Conservation (phyloP, 2,888 invertebrate species). For the Chymomyza fuscimana region DNA sequence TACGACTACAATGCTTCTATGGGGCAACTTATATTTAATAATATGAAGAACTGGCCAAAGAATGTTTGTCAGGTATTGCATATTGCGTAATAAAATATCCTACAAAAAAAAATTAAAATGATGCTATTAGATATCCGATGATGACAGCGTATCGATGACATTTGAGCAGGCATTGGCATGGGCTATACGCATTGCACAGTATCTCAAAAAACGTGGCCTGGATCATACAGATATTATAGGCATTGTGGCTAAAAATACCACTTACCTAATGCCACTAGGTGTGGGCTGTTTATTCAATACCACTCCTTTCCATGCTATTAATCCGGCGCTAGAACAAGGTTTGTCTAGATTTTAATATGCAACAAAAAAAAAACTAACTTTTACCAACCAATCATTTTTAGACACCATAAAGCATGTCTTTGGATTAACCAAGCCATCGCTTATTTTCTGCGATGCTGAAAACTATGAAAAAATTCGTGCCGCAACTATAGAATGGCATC, state of each 20-base stretch:
- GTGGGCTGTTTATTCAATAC: slow-evolving; percentile 57
- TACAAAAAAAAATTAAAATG: background rate
- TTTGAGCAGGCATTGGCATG: slow-evolving; percentile 42
- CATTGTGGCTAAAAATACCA: slow-evolving; percentile 56
- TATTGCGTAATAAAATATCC: no score
- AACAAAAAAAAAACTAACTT: background rate
- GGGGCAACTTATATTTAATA: slow-evolving; percentile 34
- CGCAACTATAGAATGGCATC: slow-evolving; percentile 44
- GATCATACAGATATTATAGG: slow-evolving; percentile 60
- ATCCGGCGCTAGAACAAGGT: slow-evolving; percentile 52
- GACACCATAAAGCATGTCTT: slow-evolving; percentile 37
- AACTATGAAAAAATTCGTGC: slow-evolving; percentile 43
- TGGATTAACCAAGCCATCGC: slow-evolving; percentile 52
- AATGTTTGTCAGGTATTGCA: slow-evolving; percentile 40
- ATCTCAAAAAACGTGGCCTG: slow-evolving; percentile 44
- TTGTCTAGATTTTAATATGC: slow-evolving; percentile 3
- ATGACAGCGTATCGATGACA: slow-evolving; percentile 35
- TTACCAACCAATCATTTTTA: background rate
- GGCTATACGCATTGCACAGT: slow-evolving; percentile 53
- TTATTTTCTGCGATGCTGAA: slow-evolving; percentile 62
- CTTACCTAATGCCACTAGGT: slow-evolving; percentile 55
- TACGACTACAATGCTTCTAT: slow-evolving; percentile 38
- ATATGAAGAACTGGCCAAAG: slow-evolving; percentile 33
- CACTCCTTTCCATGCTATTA: slow-evolving; percentile 61
- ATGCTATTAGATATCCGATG: slow-evolving; percentile 42